A percentile compares a stretch with the other conserved stretches of the same genome.
These are phyloP conservation scores for Melanotaenia boesemani DNA, from an alignment of 2,797 vertebrate genomes.

Conservation along the genomic window DNA sequence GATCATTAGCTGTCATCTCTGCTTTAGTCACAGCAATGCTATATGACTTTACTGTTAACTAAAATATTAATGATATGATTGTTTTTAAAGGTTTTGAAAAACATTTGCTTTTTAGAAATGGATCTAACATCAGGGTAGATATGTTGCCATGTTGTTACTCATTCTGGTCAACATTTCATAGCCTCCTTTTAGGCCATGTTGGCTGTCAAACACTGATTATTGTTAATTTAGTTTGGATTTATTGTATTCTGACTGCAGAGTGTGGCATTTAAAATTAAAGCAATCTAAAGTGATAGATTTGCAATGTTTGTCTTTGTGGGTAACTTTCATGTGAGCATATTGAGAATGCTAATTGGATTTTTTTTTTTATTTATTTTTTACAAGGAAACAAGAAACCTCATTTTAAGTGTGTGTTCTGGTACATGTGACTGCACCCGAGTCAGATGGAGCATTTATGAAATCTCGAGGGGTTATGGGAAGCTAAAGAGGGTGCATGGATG, in stretches of 20 bases:
- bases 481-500: constrained; percentile 47
- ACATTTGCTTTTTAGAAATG: not conserved
- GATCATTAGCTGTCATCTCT: not conserved
- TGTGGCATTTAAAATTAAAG: not conserved
- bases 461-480: constrained; percentile 39
- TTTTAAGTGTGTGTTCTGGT: constrained; percentile 1
- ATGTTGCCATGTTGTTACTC: not conserved
- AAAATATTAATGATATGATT: not conserved
- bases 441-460: constrained; percentile 40
- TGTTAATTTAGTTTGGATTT: not conserved
- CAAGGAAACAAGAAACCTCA: not conserved
- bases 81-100: not conserved
- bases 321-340: not conserved
- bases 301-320: not conserved
- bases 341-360: constrained; percentile 11
- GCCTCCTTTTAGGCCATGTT: not conserved
- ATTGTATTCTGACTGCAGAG: not conserved
- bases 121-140: not conserved
- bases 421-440: constrained; percentile 31
- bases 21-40: not conserved
- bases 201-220: not conserved
- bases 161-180: not conserved
- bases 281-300: not conserved
- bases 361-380: not conserved
- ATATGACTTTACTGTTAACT: not conserved